Percentiles rank a stretch among this genome's conserved stretches.
phyloP scores from a whole-genome alignment of 2,888 invertebrate species.

The Caradrina kadenii region DNA sequence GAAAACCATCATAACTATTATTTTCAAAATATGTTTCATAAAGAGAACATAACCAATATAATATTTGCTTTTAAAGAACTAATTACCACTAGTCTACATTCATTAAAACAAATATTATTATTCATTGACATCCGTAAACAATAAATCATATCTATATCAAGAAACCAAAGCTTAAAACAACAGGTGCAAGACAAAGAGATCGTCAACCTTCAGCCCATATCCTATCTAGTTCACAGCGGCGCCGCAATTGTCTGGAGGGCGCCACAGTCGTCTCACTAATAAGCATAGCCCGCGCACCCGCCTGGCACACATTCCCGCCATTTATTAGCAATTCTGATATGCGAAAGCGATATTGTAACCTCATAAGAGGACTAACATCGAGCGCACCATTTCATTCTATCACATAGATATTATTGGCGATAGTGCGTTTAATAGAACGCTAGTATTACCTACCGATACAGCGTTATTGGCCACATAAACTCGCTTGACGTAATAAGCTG shows the following conservation, averaged over 20 bases:
- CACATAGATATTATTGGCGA: conserved; percentile 77
- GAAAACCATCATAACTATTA: too few species aligned
- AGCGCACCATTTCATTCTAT: conserved; percentile 84
- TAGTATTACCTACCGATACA: conserved; percentile 81
- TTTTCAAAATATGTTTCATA: too few species aligned
- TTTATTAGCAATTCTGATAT: conserved; percentile 89
- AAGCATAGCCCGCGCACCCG: conserved; percentile 74
- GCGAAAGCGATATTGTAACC: conserved; percentile 85
- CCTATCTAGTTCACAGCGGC: conserved; percentile 59
- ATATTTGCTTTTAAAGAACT: background rate
- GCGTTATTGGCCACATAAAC: conserved; percentile 83
- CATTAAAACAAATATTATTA: conserved; percentile 24
- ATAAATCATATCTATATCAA: conserved; percentile 32
- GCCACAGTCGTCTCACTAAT: conserved; percentile 74
- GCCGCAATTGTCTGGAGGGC: conserved; percentile 74
- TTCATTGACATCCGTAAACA: conserved; percentile 16
- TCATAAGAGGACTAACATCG: conserved; percentile 83
- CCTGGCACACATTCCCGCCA: conserved; percentile 83
- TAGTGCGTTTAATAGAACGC: conserved; percentile 83
- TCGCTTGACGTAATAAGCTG: conserved; percentile 83
- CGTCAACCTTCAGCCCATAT: conserved; percentile 61
- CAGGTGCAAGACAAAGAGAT: conserved; percentile 58
- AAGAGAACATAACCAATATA: too few species aligned
- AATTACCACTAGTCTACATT: background rate
- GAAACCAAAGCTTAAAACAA: conserved; percentile 35